Evolutionary conservation across 1,140 invertebrate species (phyloP), one percentile per base, ranked within the genome.

Genomic region (Tetragnatha versicolor): DNA sequence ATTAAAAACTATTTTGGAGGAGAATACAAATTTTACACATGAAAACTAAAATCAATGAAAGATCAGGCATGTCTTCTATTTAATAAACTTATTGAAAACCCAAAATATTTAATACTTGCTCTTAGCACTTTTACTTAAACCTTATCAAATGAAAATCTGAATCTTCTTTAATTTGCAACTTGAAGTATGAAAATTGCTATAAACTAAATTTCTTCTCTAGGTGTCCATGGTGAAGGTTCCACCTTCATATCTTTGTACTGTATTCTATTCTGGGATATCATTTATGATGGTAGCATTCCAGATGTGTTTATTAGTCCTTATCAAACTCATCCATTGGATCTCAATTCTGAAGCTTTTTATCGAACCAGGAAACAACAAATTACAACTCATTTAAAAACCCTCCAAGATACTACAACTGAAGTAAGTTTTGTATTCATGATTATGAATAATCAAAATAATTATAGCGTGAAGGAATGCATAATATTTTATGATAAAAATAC

Each of bases 261-360:
- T n/a, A 82, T 92, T 1, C 85, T 92, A 2, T 93, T 93, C 84
- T 94, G 92, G 92, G 90, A 94, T 65, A 89, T 92, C 12, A 88
- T 94, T 39, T 94, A 92, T 83, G 83, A 86, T 68, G 82, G 86
- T 27, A 84, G 86, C 2, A 84, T 91, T 47, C 86, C 90, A 10
- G 92, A 93, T 82, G 86, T 89, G 5, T 94, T 93, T 83, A 85
- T 91, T 6, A 89, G 88, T 10, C 83, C 83, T 0, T 92, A 90
- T 84, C 92, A 94, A 85, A 83, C 86, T 14, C 87, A 86, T 6
- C 93, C 93, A 0, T 84, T 92, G 2, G 93, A 94, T 86, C 82
- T 94, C 39, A 88, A 89, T 82, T 89, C 88, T 1, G 82, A 84
- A 17, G 82, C 88, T 20, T 94, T 94, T 85, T 91, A 91, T 80